Evolutionary conservation across 2,888 invertebrate genomes (phyloP).

Genomic region (Onchidella celtica): DNA sequence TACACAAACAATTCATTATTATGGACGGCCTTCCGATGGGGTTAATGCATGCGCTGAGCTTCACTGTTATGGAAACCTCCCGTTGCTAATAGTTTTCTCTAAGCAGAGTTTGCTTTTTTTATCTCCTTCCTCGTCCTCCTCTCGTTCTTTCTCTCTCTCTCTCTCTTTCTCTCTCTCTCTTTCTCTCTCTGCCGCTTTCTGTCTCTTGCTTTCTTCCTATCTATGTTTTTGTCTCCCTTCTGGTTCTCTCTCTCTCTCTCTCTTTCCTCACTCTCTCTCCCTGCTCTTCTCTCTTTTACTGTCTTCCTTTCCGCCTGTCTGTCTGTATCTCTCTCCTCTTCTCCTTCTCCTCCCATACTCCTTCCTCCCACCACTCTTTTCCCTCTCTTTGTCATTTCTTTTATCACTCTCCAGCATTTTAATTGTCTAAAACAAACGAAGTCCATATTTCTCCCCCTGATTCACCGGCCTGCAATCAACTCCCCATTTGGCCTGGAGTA

Average conservation of each 20-base stretch:
- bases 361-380: neutral
- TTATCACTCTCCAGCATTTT: too few relatives aligned
- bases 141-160: neutral
- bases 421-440: too few relatives aligned
- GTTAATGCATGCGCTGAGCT: too few relatives aligned
- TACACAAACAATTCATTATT: too few relatives aligned
- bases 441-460: too few relatives aligned
- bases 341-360: neutral
- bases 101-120: too few relatives aligned
- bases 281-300: neutral
- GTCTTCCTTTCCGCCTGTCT: conserved; percentile 1
- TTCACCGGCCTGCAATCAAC: too few relatives aligned
- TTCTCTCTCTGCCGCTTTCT: neutral
- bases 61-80: too few relatives aligned
- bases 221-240: neutral
- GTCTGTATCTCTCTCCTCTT: neutral
- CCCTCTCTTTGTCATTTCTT: neutral
- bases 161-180: neutral
- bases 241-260: neutral
- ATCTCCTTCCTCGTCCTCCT: neutral
- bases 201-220: neutral
- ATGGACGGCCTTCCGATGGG: too few relatives aligned
- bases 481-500: too few relatives aligned
- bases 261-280: neutral
- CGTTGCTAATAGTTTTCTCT: too few relatives aligned